Evolutionary conservation across 2,113 vertebrate species (phyloP).

Genomic region (Protomyctophum bolini): DNA sequence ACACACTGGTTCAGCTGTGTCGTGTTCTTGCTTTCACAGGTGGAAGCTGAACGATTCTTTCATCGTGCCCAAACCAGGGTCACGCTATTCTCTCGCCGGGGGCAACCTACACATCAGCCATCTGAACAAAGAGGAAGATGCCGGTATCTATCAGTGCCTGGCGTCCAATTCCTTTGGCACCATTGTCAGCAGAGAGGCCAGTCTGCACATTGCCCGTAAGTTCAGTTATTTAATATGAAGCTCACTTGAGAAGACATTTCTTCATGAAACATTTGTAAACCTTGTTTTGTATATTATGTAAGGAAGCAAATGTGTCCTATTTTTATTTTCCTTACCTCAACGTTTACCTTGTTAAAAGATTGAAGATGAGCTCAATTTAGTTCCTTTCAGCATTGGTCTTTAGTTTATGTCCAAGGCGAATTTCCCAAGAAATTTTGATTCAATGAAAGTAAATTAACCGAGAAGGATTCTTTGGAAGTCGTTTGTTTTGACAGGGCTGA

Average conservation of each 20-base stretch:
- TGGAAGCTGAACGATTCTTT: conserved; percentile 93
- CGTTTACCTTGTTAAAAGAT: neutral
- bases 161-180: conserved; percentile 93
- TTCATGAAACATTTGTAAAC: neutral
- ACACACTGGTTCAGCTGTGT: neutral
- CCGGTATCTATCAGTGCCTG: conserved; percentile 91
- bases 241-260: neutral
- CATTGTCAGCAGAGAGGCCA: conserved; percentile 89
- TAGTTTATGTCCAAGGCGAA: conserved; percentile 16
- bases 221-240: conserved; percentile 66
- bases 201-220: conserved; percentile 94
- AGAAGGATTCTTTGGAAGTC: conserved; percentile 31
- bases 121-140: conserved; percentile 87
- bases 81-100: conserved; percentile 85
- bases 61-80: conserved; percentile 82
- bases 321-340: neutral
- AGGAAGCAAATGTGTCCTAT: neutral
- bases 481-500: conserved; percentile 14
- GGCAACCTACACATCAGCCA: conserved; percentile 90
- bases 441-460: conserved; percentile 39
- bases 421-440: conserved; percentile 34
- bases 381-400: neutral
- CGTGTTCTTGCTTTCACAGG: conserved; percentile 75
- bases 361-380: neutral
- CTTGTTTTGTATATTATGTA: neutral